Base-by-base conservation (phyloP, 2,888 invertebrate genomes). In the Cataglyphis cursor region DNA sequence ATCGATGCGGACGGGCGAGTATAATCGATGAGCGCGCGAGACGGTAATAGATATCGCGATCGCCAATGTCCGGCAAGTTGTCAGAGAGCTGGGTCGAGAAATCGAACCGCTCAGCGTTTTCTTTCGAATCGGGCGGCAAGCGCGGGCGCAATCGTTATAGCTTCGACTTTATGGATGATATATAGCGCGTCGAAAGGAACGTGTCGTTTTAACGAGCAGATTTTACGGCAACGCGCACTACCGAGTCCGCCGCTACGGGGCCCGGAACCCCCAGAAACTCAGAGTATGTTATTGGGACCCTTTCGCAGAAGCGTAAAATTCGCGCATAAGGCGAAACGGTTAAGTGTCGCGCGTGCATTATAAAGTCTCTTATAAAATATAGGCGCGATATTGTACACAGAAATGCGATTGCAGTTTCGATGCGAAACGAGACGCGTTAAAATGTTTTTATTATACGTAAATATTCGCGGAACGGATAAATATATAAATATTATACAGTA, bases 21-120 rank as follows among this genome's bases (percentile, higher is more conserved):
- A 73, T 78, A 78, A 83, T 76, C 83, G 83, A 83, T 61, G 81
- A 85, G 66, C 59, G 72, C 41, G 41, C 76, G 57, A 24, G 81
- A 76, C 78, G 75, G 66, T 84, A 85, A 85, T 85, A 81, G 85
- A 81, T 83, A 84, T 72, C 84, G 66, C 72, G 81, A 84, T 84
- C 75, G 66, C 31, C 76, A 44, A 41, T 81, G 84, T 75, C 84
- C 84, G 84, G 84, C 75, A 61, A 68, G 54, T 78, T 83, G 85
- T 85, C 84, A 85, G 66, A 84, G 66, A 72, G 84, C 59, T 72
- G 59, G 81, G 48, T 61, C 65, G 70, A 66, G 70, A 65, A 76
- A 78, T 85, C 70, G 83, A 83, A 51, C 54, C 24, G 57, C 73
- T 83, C 84, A 75, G 81, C 84, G 35, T 61, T 84, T 84, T 73